phyloP scores from a whole-genome alignment of 1,140 invertebrate genomes.

The Solenopsis fugax region DNA sequence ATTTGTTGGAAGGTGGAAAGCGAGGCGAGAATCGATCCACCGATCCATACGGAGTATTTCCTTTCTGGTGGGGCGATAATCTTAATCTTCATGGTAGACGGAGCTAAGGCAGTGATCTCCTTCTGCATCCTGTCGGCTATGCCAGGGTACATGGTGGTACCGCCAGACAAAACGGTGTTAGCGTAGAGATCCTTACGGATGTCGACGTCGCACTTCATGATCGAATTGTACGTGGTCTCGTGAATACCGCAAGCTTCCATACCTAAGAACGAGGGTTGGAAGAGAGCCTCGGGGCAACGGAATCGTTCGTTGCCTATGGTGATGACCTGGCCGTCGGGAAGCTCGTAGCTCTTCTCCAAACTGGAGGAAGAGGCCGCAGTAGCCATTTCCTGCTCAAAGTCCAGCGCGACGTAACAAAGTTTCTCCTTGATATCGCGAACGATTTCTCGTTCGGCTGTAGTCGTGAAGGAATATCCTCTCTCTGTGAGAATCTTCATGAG shows the following conservation, averaged over 20 bases:
- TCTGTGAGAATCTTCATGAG: conserved; percentile 98
- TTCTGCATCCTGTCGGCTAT: conserved; percentile 93
- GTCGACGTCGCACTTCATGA: conserved; percentile 98
- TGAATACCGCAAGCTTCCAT: conserved; percentile 98
- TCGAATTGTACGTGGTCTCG: conserved; percentile 98
- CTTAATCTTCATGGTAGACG: conserved; percentile 93
- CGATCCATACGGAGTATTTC: conserved; percentile 95
- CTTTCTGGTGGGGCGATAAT: conserved; percentile 95
- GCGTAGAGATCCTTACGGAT: conserved; percentile 98
- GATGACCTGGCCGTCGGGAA: conserved; percentile 98
- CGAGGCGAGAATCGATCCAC: conserved; percentile 94
- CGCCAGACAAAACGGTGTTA: conserved; percentile 98
- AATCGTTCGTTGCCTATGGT: conserved; percentile 98
- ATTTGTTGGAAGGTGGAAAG: conserved; percentile 96
- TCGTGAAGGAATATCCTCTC: conserved; percentile 98
- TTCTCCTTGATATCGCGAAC: conserved; percentile 98
- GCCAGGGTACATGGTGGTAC: conserved; percentile 98
- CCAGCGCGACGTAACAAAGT: conserved; percentile 95
- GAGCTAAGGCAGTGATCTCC: conserved; percentile 92
- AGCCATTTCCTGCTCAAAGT: conserved; percentile 98
- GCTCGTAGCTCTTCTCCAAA: conserved; percentile 97
- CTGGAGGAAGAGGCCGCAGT: conserved; percentile 96
- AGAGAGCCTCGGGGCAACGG: conserved; percentile 98
- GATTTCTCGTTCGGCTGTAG: conserved; percentile 98
- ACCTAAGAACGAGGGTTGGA: conserved; percentile 98